Evolutionary conservation across 37 sponge, comb jelly and placozoan species (phyloP).

Genomic region (Axinella damicornis): DNA sequence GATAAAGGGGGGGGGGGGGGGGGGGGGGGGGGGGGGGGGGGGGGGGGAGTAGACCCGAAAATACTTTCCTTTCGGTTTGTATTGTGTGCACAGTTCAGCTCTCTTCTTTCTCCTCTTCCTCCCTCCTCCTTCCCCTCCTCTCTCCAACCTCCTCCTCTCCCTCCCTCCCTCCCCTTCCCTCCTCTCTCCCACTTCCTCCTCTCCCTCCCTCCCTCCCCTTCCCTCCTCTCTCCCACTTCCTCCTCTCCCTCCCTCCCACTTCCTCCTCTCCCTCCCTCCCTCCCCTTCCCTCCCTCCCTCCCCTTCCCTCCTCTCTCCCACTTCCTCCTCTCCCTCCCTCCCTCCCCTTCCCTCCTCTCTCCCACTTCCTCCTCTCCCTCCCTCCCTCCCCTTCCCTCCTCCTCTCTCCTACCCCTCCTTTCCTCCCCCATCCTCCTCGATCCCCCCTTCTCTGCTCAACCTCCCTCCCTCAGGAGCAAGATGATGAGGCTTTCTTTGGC

Average conservation of each 20-base stretch:
- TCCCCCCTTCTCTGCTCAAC: neutral
- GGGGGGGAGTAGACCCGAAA: too few species aligned
- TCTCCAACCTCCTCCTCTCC: too few species aligned
- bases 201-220: too few species aligned
- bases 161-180: slow-evolving; percentile 13
- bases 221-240: too few species aligned
- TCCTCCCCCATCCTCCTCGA: neutral
- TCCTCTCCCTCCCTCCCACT: neutral
- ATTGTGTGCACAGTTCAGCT: neutral
- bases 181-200: too few species aligned
- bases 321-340: neutral
- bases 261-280: neutral
- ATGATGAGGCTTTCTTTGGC: slow-evolving; percentile 26
- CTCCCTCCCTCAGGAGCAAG: neutral
- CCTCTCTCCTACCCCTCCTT: neutral
- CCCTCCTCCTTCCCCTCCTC: neutral
- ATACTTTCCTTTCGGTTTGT: neutral
- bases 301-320: neutral
- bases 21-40: too few species aligned
- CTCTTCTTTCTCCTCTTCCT: neutral
- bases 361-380: neutral
- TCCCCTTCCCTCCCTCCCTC: too few species aligned
- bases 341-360: neutral
- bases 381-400: too few species aligned
- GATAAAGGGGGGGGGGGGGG: too few species aligned